Base-by-base conservation (phyloP, 2,113 vertebrate genomes). In the Sander vitreus region DNA sequence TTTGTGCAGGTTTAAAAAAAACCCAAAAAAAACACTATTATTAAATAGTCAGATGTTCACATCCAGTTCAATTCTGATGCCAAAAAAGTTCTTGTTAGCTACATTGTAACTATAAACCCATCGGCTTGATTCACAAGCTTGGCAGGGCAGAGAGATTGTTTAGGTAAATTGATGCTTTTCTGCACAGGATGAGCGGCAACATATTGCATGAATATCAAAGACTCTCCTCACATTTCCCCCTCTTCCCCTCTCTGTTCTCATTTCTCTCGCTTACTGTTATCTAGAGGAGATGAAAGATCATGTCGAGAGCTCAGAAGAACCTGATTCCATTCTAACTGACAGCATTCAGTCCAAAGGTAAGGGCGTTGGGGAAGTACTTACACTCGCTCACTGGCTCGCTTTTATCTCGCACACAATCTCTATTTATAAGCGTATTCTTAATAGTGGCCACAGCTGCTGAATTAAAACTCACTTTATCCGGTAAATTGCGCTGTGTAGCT, bases 321-420 rank as follows among this genome's bases (percentile, higher is more conserved):
- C 90, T 54, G 84, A 90, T 87, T 85, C 87, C 70, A 84, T 69
- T 93, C 85, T 78, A 89, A 78, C 90, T 73, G 92, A 92, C 92
- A 94, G 85, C 91, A 91, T 78, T 91, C 93, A 93, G 89, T 93
- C 95, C 93, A 95, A 96, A 95, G 95, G 95, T 96, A 92, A 93
- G 86, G 57, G 25, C 51, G 8, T 12, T 25, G 30, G 78, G 59
- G 75, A 79, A 65, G 67, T 65, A 76, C 65, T 84, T 78, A 16
- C 19, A 57, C 75, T 39, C 27, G 15, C 80, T 79, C 70, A 39
- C 59, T 63, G 51, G 14, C 33, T 36, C 25, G n/a, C 64, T 80
- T 78, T 87, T 59, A 80, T 73, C 80, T 69, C n/a, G 16, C 62
- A 48, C 85, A 71, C 72, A 67, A 70, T 82, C 85, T 80, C 84